Base-by-base conservation (phyloP, 2,113 vertebrate species). In the Serinus canaria region DNA sequence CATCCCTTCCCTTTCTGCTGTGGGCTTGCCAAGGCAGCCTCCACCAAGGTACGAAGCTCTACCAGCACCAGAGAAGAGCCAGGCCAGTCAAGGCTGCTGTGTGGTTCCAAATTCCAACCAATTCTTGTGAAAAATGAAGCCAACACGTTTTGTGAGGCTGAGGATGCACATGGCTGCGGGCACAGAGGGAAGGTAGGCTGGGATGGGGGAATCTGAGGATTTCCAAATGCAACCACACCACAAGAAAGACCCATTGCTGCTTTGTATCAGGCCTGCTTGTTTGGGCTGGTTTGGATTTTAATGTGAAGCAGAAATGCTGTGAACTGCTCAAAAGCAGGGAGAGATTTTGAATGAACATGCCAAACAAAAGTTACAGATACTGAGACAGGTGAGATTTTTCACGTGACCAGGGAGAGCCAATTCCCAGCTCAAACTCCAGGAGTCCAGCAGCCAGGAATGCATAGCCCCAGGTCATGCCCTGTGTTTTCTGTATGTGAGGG, bases 121-220 rank as follows among this genome's bases (percentile, higher is more conserved):
- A 9, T 25, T n/a, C 64, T n/a, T 0, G 10, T 25, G 30, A 53
- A n/a, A 91, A 52, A 55, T 0, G 0, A 75, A 76, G 44, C 44
- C 30, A 47, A n/a, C 2, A 1, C 13, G 13, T 33, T 4, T 27
- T 0, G 3, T 16, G 44, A 4, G 5, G 53, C 73, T 30, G 27
- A 58, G 41, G 73, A 67, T 27, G 62, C 1, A 17, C 46, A n/a
- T 0, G 1, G 55, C 39, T 9, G n/a, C 0, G 0, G 68, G n/a
- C 13, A 11, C 0, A 1, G n/a, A 87, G 43, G 50, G 27, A 47
- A 68, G 55, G 62, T 0, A 50, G 60, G 35, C 28, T 60, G 85
- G 55, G 44, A 15, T 59, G 15, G 24, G 27, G 33, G 24, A 55
- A 43, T 14, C 33, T 37, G 8, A 69, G 63, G 28, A 33, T 64